Evolutionary conservation across 2,888 invertebrate genomes (phyloP).

Genomic region (Phrixothrix hirtus): DNA sequence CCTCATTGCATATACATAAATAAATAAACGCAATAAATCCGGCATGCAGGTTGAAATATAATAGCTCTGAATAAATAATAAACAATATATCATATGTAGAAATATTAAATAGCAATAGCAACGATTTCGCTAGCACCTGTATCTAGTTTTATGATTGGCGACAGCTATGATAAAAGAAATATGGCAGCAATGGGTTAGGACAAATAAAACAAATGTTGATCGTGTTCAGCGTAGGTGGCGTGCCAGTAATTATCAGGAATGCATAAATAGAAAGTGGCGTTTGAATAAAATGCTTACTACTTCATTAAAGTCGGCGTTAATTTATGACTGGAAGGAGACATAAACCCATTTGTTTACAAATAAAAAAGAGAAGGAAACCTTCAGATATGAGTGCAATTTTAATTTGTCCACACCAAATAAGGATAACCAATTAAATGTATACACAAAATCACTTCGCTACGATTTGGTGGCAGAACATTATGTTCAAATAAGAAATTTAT

Average conservation of each 20-base stretch:
- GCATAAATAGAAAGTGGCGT: conserved; percentile 50
- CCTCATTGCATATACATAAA: background rate
- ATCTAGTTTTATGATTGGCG: conserved; percentile 43
- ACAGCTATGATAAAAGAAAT: conserved; percentile 38
- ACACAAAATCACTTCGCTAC: too few relatives aligned
- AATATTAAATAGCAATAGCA: conserved; percentile 37
- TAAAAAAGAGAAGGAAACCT: background rate
- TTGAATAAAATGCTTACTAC: conserved; percentile 27
- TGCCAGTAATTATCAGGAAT: conserved; percentile 49
- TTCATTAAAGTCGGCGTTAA: conserved; percentile 20
- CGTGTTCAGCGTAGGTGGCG: conserved; percentile 48
- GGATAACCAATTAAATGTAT: background rate
- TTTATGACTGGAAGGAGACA: too few relatives aligned
- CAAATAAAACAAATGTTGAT: conserved; percentile 32
- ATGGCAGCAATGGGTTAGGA: conserved; percentile 25
- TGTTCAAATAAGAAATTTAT: too few relatives aligned
- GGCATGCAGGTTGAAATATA: background rate
- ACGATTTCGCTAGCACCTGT: conserved; percentile 48
- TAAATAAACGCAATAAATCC: background rate
- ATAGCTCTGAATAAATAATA: background rate
- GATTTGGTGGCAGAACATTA: too few relatives aligned
- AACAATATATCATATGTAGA: conserved; percentile 13
- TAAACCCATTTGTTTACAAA: too few relatives aligned
- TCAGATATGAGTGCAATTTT: background rate
- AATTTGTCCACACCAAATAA: background rate